Percentiles rank a stretch among this genome's conserved stretches.
Evolutionary conservation across 2,797 vertebrate genomes (phyloP).

Genomic region (Iguana delicatissima): DNA sequence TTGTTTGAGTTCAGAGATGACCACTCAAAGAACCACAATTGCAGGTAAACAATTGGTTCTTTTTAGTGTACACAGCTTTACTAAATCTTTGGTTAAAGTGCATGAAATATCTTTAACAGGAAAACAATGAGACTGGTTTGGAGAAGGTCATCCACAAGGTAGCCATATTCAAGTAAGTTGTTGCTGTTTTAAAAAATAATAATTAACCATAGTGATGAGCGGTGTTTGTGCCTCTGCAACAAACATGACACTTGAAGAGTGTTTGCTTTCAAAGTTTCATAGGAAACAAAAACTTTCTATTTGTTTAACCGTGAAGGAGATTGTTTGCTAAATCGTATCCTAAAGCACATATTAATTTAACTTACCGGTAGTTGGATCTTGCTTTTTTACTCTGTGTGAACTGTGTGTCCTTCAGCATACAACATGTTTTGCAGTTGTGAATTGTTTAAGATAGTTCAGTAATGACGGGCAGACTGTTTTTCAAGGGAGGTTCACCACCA

Average conservation of each 20-base stretch:
- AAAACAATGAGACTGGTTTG: conserved; percentile 95
- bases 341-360: neutral
- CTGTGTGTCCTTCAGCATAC: neutral
- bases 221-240: neutral
- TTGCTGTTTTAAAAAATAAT: conserved; percentile 39
- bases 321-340: neutral
- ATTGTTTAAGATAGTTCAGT: neutral
- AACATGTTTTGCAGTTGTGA: neutral
- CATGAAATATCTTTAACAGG: conserved; percentile 82
- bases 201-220: neutral
- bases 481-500: no score
- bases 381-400: neutral
- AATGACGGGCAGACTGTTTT: neutral
- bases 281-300: neutral
- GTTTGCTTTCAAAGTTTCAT: neutral
- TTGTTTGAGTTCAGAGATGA: no score
- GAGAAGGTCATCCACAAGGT: conserved; percentile 96
- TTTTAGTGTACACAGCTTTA: conserved; percentile 11
- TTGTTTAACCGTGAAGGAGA: neutral
- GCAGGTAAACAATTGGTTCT: neutral
- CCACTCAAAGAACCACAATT: no score
- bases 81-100: neutral
- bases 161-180: conserved; percentile 94
- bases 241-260: conserved; percentile 28
- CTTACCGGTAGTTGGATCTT: neutral